phyloP scores from a whole-genome alignment of 2,113 vertebrate genomes.

The Axis porcinus region DNA sequence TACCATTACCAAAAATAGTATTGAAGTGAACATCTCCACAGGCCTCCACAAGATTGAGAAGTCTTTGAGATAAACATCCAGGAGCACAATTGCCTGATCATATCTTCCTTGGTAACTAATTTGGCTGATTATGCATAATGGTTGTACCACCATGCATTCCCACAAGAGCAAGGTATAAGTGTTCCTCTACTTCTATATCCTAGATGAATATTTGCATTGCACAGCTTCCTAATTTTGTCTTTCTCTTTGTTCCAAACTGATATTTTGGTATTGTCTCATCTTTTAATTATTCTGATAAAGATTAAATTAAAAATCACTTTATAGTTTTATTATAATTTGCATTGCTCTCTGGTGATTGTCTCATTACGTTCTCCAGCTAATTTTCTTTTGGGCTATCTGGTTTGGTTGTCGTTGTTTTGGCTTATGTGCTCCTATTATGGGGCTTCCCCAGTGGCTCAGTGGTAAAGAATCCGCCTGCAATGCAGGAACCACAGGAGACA shows the following conservation, averaged over 20 bases:
- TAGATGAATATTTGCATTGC: not conserved
- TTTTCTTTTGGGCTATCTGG: not conserved
- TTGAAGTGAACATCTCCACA: not conserved
- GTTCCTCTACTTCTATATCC: not conserved
- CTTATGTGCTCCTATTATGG: not conserved
- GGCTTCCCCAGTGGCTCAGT: not conserved
- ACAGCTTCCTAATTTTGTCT: not conserved
- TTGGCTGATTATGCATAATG: not conserved
- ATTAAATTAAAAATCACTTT: not conserved
- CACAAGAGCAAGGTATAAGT: not conserved
- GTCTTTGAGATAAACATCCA: not conserved
- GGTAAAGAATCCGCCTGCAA: not conserved
- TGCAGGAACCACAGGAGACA: not conserved
- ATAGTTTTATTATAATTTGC: not conserved
- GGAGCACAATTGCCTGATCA: not conserved
- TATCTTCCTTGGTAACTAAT: not conserved
- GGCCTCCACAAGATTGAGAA: not conserved
- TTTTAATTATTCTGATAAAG: not conserved
- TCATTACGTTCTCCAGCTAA: not conserved
- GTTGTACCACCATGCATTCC: rapidly evolving
- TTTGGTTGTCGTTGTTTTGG: not conserved
- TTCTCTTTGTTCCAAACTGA: not conserved
- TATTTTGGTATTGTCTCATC: not conserved
- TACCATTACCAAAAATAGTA: not conserved
- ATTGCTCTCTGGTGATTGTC: not conserved